Evolutionary conservation across 2,888 invertebrate genomes (phyloP).

Genomic region (Synergus laeviventris): DNA sequence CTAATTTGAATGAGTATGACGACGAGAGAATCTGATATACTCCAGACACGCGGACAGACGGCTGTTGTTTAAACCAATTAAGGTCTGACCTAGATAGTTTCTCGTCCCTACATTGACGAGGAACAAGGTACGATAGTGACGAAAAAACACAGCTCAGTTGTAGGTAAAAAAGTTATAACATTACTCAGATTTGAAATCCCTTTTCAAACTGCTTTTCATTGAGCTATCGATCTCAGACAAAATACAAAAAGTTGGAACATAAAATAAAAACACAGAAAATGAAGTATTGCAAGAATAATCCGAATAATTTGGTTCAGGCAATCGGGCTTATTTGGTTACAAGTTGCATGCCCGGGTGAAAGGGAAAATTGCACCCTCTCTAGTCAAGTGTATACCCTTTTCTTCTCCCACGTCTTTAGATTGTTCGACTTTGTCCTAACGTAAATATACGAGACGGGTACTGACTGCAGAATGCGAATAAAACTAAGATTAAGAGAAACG

Average conservation of each 20-base stretch:
- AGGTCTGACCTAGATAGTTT: conserved; percentile 62
- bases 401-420: not conserved
- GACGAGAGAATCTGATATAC: conserved; percentile 54
- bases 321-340: conserved; percentile 6
- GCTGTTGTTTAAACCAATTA: conserved; percentile 63
- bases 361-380: conserved; percentile 15
- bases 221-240: too few species aligned
- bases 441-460: conserved; percentile 50
- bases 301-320: not conserved
- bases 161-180: not conserved
- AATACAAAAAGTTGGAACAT: too few species aligned
- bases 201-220: not conserved
- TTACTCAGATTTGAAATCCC: not conserved
- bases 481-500: conserved; percentile 53
- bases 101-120: conserved; percentile 47
- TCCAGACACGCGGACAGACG: conserved; percentile 55
- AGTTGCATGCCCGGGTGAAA: conserved; percentile 6
- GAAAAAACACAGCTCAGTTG: not conserved
- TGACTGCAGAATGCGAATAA: conserved; percentile 55
- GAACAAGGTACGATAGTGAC: conserved; percentile 42
- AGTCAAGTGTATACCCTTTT: conserved; percentile 16
- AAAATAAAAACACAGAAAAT: too few species aligned
- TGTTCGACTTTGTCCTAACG: conserved; percentile 33
- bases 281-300: not conserved
- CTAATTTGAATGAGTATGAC: conserved; percentile 55